Conservation (phyloP, 2,797 vertebrate genomes). For the Nothura maculosa region DNA sequence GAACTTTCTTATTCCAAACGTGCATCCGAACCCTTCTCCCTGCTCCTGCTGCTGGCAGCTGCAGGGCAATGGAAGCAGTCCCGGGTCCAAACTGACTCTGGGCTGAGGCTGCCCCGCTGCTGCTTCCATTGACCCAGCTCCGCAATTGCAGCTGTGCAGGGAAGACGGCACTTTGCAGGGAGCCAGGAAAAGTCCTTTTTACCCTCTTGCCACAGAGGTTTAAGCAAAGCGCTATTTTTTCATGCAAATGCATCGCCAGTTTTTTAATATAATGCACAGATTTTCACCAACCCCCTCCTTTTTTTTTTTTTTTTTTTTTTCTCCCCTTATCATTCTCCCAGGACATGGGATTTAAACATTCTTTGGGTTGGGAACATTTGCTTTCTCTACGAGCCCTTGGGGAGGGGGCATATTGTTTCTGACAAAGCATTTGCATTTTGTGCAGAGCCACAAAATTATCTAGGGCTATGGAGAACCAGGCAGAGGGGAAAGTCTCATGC, state of each 20-base stretch:
- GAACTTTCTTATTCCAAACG: neutral
- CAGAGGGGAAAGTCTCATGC: neutral
- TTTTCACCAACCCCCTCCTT: neutral
- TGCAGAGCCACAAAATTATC: conserved; percentile 48
- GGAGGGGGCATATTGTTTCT: conserved; percentile 7
- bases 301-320: neutral
- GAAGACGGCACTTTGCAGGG: neutral
- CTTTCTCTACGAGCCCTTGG: neutral
- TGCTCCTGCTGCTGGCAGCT: rapidly evolving
- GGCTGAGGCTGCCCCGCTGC: neutral
- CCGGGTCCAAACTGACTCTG: rapidly evolving
- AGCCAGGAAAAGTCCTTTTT: neutral
- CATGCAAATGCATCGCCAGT: neutral
- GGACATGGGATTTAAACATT: neutral
- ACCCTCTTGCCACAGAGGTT: neutral
- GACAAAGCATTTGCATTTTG: conserved; percentile 57
- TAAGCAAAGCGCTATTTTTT: neutral
- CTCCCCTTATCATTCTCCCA: neutral
- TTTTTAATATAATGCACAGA: neutral
- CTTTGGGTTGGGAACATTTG: neutral
- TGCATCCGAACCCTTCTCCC: neutral
- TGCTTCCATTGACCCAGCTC: neutral
- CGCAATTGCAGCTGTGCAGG: neutral
- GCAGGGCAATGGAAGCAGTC: neutral
- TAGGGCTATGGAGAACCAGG: neutral